Percentiles rank a stretch among this genome's conserved stretches.
phyloP scores from a whole-genome alignment of 2,888 invertebrate genomes.

The Drosophila recens region DNA sequence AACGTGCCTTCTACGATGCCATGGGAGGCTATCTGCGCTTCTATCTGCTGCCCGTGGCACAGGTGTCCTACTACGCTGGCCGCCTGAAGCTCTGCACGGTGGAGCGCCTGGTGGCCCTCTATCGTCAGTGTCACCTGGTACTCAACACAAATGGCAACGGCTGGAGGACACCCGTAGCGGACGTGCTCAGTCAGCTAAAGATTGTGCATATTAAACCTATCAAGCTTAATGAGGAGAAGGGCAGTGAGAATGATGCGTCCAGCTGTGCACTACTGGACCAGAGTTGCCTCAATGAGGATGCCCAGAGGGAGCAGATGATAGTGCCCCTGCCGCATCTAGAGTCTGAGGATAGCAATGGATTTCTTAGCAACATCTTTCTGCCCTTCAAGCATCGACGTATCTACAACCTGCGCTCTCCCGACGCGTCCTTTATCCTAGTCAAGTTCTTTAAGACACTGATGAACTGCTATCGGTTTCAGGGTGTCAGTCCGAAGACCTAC shows the following conservation, averaged over 20 bases:
- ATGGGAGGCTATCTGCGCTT: constrained; percentile 83
- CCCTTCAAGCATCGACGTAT: constrained; percentile 81
- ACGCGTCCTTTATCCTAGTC: constrained; percentile 79
- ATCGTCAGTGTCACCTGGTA: constrained; percentile 73
- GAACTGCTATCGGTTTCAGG: constrained; percentile 81
- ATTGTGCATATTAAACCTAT: constrained; percentile 29
- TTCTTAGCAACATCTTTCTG: constrained; percentile 82
- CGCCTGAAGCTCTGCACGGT: constrained; percentile 72
- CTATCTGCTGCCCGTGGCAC: constrained; percentile 81
- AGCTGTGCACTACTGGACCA: constrained; percentile 79
- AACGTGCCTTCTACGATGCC: constrained; percentile 83
- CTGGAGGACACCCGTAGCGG: constrained; percentile 74
- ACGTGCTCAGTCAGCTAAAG: constrained; percentile 60
- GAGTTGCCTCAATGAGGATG: constrained; percentile 50
- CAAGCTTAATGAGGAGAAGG: constrained; percentile 2
- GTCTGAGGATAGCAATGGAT: constrained; percentile 63
- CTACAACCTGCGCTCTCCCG: constrained; percentile 79
- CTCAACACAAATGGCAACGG: constrained; percentile 85
- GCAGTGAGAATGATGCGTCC: constrained; percentile 53
- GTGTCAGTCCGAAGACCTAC: constrained; percentile 70
- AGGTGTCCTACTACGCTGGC: constrained; percentile 84
- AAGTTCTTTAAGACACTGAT: constrained; percentile 81
- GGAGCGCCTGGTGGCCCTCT: constrained; percentile 72
- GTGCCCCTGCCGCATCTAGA: constrained; percentile 82
- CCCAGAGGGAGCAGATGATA: constrained; percentile 76